Conservation (phyloP, 2,797 vertebrate genomes). For the Podarcis lilfordi region DNA sequence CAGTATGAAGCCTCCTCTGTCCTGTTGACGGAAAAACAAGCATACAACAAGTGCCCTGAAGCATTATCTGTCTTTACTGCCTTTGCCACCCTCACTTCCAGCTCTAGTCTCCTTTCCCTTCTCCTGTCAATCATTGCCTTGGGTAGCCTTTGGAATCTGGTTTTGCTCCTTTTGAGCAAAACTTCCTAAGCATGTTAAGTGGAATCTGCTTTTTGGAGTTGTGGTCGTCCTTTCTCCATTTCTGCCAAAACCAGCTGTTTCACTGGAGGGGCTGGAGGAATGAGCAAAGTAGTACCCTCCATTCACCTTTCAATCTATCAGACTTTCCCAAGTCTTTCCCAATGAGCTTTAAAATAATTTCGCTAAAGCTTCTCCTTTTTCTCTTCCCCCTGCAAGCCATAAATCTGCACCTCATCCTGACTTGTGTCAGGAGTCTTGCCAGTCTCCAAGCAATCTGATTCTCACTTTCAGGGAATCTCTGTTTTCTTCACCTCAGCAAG, state of each 20-base stretch:
- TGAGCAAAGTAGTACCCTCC: fast-evolving
- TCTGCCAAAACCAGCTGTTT: not conserved
- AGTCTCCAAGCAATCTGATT: conserved; percentile 21
- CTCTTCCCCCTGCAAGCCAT: not conserved
- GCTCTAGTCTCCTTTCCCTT: not conserved
- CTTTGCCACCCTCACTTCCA: not conserved
- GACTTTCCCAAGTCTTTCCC: conserved; percentile 26
- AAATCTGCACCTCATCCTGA: conserved; percentile 26
- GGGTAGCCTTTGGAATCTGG: not conserved
- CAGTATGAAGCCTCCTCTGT: not conserved
- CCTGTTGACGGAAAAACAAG: not conserved
- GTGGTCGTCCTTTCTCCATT: conserved; percentile 3
- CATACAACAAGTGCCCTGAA: conserved; percentile 1
- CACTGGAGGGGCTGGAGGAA: not conserved
- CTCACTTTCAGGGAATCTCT: conserved; percentile 10
- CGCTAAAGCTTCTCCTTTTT: conserved; percentile 32
- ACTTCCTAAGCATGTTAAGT: conserved; percentile 11
- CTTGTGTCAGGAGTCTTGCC: not conserved
- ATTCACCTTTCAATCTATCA: not conserved
- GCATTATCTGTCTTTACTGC: not conserved
- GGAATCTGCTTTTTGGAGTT: not conserved
- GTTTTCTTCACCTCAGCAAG: not conserved
- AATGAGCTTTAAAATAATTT: conserved; percentile 31
- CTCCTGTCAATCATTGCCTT: not conserved
- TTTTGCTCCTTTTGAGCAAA: conserved; percentile 15